Base-by-base conservation (phyloP, 1,140 invertebrate genomes). In the Philopotamus ludificatus region DNA sequence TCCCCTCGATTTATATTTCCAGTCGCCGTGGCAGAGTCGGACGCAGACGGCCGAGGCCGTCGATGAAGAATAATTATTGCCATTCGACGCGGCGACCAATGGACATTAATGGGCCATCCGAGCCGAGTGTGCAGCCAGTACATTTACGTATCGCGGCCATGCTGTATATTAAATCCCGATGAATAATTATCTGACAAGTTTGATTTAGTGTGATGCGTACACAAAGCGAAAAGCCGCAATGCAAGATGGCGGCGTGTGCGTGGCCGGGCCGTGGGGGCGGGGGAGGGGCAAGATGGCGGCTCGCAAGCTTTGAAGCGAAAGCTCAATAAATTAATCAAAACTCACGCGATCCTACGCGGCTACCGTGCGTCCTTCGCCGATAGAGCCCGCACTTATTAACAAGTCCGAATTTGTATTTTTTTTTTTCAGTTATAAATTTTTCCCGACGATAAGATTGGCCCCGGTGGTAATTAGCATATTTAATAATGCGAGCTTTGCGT, bases 251-350 rank as follows among this genome's bases (percentile, higher is more conserved):
- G n/a, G n/a, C n/a, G n/a, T n/a, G n/a, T n/a, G n/a, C n/a, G n/a
- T n/a, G n/a, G 18, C 39, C 54, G 54, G 10, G n/a, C 34, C 34
- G 34, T 39, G 47, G 47, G 28, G 28, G 44, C 42, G 57, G 42
- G 54, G 42, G 23, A 7, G 44, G 21, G 57, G n/a, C 47, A 60
- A 60, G 47, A 60, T 60, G 57, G 57, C 57, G 57, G 57, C 57
- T 4, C 34, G 42, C 21, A 23, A 60, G 57, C 57, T 60, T 60
- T 60, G 57, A 60, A 25, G 8, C 42, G 44, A 60, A 60, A 60
- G 57, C 57, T 60, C 41, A 21, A 44, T 60, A 60, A 60, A 60
- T 60, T 47, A 60, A 60, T 60, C 57, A 60, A 60, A 49, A 42
- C 42, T 60, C 42, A n/a, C 12, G 57, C 42, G 21, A 47, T 20